A percentile compares a stretch with the other conserved stretches of the same genome.
These are phyloP conservation scores for Bombus sibiricus DNA, from an alignment of 1,140 invertebrate genomes.

Conservation along the genomic window DNA sequence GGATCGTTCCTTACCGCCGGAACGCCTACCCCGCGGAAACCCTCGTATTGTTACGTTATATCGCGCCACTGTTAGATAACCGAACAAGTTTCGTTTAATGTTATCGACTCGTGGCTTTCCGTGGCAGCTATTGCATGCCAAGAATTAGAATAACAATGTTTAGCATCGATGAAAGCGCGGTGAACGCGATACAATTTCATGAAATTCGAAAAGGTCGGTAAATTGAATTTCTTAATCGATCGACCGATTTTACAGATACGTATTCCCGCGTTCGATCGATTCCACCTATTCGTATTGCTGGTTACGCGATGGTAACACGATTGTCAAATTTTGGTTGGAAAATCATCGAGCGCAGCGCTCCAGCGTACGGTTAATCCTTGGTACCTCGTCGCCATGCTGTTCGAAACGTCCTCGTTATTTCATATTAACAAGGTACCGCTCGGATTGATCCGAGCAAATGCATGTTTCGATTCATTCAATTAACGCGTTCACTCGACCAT, in stretches of 20 bases:
- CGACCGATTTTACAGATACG: no score
- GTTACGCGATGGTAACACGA: not conserved
- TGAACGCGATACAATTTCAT: not conserved
- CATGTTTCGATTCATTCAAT: conserved; percentile 46
- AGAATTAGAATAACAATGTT: not conserved
- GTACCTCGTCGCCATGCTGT: not conserved
- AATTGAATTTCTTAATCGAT: not conserved
- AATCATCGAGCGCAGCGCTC: not conserved
- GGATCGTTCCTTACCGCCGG: not conserved
- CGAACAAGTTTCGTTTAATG: not conserved
- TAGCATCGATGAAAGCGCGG: no score
- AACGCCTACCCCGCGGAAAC: not conserved
- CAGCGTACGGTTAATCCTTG: not conserved
- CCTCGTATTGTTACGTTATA: not conserved
- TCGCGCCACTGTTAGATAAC: not conserved
- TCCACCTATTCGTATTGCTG: not conserved
- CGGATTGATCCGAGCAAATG: conserved; percentile 31
- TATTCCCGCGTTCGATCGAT: no score
- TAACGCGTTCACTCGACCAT: conserved; percentile 30
- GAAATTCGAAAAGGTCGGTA: not conserved
- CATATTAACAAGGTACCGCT: conserved; percentile 4
- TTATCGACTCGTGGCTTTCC: not conserved
- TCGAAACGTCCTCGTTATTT: conserved; percentile 26
- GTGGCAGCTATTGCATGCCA: not conserved
- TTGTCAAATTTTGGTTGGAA: not conserved